Evolutionary conservation across 2,888 invertebrate genomes (phyloP), one percentile per base, ranked within the genome.

Genomic region (Plebejus melissa): DNA sequence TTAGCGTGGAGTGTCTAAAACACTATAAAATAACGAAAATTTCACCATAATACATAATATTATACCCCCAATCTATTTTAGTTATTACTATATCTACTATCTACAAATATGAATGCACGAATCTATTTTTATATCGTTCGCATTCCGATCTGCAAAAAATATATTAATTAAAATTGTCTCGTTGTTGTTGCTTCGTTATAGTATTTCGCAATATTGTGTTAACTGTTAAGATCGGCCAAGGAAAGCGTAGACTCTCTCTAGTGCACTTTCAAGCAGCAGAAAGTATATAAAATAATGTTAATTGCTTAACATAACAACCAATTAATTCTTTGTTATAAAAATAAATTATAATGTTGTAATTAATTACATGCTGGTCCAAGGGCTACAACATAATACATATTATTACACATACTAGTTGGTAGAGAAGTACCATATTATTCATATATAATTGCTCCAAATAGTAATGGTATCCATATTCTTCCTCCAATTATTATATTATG

Each of bases 241-340:
- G 32, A 65, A 65, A 60, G 60, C 22, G n/a, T 22, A 11, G 5
- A 13, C 65, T 22, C 22, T 22, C 22, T 22, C 22, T 16, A 65
- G 65, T 32, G 13, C 65, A 32, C 65, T 65, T 65, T 65, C 65
- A 65, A 22, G 13, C 32, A 11, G 60, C 65, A 65, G 65, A 65
- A 65, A 65, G 65, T 65, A 2, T 65, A 13, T 65, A 65, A 32
- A 32, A 65, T 65, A 65, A 65, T 65, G 32, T 65, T 65, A 65
- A 65, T 65, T 65, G 65, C 65, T 65, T 32, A 65, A 65, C 65
- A 65, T 32, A 65, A 65, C 65, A 65, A 16, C 65, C 65, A 65
- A 65, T 65, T 65, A 65, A 65, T 36, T 36, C 4, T 65, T 65
- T 32, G 32, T 32, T 65, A 32, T 16, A 36, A 65, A 65, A 58